phyloP scores from a whole-genome alignment of 2,113 vertebrate species.

The Cyanoramphus novaezelandiae region DNA sequence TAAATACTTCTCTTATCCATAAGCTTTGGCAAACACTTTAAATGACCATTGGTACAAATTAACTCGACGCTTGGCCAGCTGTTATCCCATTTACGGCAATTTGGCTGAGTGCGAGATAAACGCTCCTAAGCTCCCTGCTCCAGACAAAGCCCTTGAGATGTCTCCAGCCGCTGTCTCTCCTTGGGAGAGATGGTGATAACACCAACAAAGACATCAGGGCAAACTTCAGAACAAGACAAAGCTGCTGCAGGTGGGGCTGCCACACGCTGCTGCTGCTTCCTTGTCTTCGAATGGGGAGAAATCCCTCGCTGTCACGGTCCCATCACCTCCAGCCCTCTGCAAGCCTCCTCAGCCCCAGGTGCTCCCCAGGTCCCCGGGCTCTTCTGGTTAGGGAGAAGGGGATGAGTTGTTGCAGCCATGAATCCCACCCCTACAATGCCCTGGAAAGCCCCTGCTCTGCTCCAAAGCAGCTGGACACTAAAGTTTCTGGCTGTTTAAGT shows the following conservation, averaged over 20 bases:
- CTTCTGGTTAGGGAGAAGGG: neutral
- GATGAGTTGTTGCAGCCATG: neutral
- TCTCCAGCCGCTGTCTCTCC: neutral
- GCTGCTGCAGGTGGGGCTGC: neutral
- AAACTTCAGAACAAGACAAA: neutral
- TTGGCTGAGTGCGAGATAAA: neutral
- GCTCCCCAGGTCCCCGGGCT: neutral
- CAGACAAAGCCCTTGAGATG: neutral
- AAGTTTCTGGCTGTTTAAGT: neutral
- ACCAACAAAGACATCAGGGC: neutral
- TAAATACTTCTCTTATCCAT: slow-evolving; percentile 41
- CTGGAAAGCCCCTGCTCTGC: neutral
- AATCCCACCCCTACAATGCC: neutral
- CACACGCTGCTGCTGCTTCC: neutral
- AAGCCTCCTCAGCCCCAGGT: accelerated
- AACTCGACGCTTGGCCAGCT: neutral
- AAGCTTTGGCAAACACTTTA: slow-evolving; percentile 49
- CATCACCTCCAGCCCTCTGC: neutral
- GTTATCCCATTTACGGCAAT: slow-evolving; percentile 22
- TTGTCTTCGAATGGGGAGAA: neutral
- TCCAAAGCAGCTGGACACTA: neutral
- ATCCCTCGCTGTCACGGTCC: accelerated
- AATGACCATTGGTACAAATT: slow-evolving; percentile 45
- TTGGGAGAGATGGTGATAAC: neutral
- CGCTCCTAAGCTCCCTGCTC: neutral